Conservation (phyloP, 2,888 invertebrate species). For the Lithophane semibrunnea region DNA sequence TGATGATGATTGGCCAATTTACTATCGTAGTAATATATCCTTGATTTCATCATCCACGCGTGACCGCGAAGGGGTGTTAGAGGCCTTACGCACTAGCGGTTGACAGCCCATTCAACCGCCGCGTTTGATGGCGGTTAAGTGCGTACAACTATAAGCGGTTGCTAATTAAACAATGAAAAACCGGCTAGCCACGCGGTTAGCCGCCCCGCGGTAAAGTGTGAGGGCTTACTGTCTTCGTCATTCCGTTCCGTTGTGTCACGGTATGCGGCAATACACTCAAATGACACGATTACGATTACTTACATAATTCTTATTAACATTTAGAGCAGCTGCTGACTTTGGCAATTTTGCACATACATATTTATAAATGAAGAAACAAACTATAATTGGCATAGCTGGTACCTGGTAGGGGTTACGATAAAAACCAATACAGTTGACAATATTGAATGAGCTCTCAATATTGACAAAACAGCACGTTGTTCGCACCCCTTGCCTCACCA, state of each 20-base stretch:
- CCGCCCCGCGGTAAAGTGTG: too few species aligned
- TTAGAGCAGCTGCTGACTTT: background rate
- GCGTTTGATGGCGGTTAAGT: too few species aligned
- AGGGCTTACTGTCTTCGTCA: too few species aligned
- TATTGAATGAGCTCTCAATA: background rate
- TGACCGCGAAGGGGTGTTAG: background rate
- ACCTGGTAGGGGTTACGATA: background rate
- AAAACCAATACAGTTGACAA: too few species aligned
- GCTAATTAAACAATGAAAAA: too few species aligned
- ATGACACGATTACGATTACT: background rate
- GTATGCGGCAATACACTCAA: background rate
- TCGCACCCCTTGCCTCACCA: too few species aligned
- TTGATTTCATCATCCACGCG: background rate
- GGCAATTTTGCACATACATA: constrained; percentile 23
- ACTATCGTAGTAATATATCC: background rate
- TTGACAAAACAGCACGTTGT: background rate
- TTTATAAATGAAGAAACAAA: background rate
- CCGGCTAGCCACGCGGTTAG: too few species aligned
- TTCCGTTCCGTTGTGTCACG: constrained; percentile 5
- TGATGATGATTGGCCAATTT: background rate
- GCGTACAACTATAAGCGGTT: too few species aligned
- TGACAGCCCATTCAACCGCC: too few species aligned
- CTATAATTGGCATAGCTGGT: background rate
- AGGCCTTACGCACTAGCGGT: too few species aligned
- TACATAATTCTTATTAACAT: constrained; percentile 20